Conservation (phyloP, 2,113 vertebrate species). For the Procapra przewalskii region DNA sequence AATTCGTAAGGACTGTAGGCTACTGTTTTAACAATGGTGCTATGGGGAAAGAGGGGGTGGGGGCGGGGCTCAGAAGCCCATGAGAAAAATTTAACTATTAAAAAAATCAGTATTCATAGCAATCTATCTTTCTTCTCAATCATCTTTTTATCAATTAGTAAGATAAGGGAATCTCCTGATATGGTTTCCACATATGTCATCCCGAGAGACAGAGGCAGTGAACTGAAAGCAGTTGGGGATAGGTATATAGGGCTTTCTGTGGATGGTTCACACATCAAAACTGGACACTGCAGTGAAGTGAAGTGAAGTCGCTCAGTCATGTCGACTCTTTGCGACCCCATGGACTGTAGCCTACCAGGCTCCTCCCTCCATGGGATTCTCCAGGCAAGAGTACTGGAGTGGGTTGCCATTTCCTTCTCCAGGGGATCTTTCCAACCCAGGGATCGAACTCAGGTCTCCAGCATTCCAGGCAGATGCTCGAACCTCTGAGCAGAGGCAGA, state of each 20-base stretch:
- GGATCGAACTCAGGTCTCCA: no score
- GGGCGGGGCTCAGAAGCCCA: rapidly evolving
- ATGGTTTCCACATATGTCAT: not conserved
- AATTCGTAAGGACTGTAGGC: not conserved
- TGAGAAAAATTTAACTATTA: not conserved
- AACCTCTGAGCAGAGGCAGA: not conserved
- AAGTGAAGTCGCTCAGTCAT: no score
- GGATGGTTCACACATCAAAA: not conserved
- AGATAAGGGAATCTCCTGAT: not conserved
- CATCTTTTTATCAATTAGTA: not conserved
- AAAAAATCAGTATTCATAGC: not conserved
- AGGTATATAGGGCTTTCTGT: not conserved
- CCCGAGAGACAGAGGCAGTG: not conserved
- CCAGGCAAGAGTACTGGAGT: no score
- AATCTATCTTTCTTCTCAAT: not conserved
- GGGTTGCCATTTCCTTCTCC: no score
- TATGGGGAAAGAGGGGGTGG: not conserved
- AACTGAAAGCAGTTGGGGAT: not conserved
- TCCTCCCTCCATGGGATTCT: no score
- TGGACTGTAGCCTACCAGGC: no score
- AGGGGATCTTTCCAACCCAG: no score
- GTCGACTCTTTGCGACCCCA: no score
- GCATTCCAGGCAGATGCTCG: no score
- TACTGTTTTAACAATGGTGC: not conserved
- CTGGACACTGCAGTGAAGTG: not conserved